phyloP scores from a whole-genome alignment of 2,113 vertebrate species.

The Zapornia atra region DNA sequence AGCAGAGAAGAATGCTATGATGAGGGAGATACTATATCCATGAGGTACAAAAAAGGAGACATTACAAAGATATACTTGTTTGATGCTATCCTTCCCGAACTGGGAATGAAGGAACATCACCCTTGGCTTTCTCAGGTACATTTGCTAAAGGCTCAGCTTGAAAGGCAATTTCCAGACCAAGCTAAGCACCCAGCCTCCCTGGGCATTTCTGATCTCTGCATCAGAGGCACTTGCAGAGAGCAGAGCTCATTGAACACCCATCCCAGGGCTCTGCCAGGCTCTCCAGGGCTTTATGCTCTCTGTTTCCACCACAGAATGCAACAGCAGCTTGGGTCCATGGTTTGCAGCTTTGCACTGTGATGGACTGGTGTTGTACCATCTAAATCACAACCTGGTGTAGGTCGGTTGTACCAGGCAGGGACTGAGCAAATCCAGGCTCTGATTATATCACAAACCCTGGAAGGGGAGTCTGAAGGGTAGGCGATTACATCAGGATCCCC shows the following conservation, averaged over 20 bases:
- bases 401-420: neutral
- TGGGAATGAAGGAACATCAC: neutral
- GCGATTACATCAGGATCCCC: neutral
- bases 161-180: neutral
- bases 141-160: neutral
- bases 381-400: neutral
- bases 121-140: neutral
- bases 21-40: neutral
- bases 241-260: neutral
- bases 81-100: neutral
- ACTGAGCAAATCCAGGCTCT: neutral
- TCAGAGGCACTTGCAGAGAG: neutral
- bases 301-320: neutral
- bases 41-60: neutral
- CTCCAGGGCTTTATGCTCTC: neutral
- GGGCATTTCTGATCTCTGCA: neutral
- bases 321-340: neutral
- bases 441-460: neutral
- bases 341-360: neutral
- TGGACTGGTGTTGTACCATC: neutral
- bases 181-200: neutral
- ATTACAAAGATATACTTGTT: neutral
- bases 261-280: neutral
- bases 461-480: neutral
- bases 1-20: neutral